These are phyloP conservation scores for Oithona nana DNA, from an alignment of 2,888 invertebrate genomes.

Conservation along the genomic window DNA sequence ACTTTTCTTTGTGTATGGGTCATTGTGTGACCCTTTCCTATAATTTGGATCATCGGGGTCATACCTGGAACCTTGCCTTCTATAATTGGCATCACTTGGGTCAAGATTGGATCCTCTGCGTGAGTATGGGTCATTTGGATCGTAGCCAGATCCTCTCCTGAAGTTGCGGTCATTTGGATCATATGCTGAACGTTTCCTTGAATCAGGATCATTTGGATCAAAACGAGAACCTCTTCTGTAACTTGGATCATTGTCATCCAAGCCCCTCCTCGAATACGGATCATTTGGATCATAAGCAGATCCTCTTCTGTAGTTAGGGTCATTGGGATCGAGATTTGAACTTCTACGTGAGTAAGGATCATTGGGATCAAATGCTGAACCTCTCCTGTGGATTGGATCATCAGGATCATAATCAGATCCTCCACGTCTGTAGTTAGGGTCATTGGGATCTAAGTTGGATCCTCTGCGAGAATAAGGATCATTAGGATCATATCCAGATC, in stretches of 20 bases:
- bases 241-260: not conserved
- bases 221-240: not conserved
- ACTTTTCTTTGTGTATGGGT: not conserved
- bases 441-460: not conserved
- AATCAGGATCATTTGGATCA: not conserved
- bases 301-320: not conserved
- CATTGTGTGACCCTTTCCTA: not conserved
- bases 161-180: not conserved
- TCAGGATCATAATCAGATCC: not conserved
- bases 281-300: not conserved
- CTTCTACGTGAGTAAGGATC: conserved; percentile 2
- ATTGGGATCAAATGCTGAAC: not conserved
- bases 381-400: not conserved
- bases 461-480: conserved; percentile 5
- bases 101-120: not conserved
- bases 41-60: not conserved
- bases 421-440: not conserved
- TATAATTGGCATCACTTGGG: not conserved
- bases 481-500: not conserved
- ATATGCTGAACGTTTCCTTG: not conserved
- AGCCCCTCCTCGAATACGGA: not conserved
- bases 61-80: not conserved
- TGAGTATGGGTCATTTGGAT: not conserved
- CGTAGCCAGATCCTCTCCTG: not conserved
- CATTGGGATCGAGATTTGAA: not conserved